phyloP scores from a whole-genome alignment of 2,113 vertebrate genomes.

The Acrocephalus arundinaceus region DNA sequence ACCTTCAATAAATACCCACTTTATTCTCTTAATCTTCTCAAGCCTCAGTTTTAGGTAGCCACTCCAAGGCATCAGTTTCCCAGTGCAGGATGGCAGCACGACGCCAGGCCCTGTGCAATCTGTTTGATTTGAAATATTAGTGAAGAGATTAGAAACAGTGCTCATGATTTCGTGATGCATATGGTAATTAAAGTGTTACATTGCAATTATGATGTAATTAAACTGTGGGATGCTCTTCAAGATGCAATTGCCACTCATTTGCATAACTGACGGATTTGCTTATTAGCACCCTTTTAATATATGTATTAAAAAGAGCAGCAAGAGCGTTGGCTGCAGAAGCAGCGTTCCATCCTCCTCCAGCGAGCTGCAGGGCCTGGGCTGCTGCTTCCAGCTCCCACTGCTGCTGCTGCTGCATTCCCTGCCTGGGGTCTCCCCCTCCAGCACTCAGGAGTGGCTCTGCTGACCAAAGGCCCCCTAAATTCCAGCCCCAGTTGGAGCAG shows the following conservation, averaged over 20 bases:
- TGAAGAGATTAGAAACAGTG: slow-evolving; percentile 55
- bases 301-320: slow-evolving; percentile 56
- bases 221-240: slow-evolving; percentile 70
- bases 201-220: slow-evolving; percentile 73
- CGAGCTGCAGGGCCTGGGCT: neutral
- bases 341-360: neutral
- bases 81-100: neutral
- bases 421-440: rapidly evolving
- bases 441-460: neutral
- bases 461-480: neutral
- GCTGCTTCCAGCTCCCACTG: neutral
- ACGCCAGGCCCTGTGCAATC: neutral
- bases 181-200: slow-evolving; percentile 70
- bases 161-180: slow-evolving; percentile 63
- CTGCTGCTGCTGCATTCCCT: neutral
- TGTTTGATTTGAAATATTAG: slow-evolving; percentile 66
- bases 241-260: slow-evolving; percentile 68
- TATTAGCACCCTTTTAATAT: slow-evolving; percentile 69
- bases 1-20: neutral
- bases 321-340: neutral
- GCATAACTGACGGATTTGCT: slow-evolving; percentile 65
- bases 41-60: neutral
- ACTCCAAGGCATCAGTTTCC: neutral
- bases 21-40: neutral
- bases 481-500: neutral